Evolutionary conservation across 1,140 invertebrate genomes (phyloP), one percentile per base, ranked within the genome.

Genomic region (Eumeta japonica): DNA sequence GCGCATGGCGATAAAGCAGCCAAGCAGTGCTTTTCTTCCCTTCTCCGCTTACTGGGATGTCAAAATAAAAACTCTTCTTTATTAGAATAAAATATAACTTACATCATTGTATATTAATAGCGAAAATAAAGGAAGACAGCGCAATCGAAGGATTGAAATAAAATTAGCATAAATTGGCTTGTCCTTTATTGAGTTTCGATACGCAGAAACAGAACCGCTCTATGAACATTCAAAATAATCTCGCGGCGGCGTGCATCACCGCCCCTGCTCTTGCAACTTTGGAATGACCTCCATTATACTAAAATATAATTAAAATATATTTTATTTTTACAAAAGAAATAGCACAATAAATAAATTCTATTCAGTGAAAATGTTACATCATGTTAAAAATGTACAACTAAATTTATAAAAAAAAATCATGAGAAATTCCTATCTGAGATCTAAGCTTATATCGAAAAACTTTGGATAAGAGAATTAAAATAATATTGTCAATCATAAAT

Each of bases 381-480:
- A 48, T 58, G 53, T 61, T 50, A 51, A 47, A 54, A 62, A 61
- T 63, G 62, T 48, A 66, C 48, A 66, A 66, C 60, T 67, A 65
- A 45, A 52, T 55, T 52, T 40, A 55, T 55, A 38, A 40, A 34
- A 50, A 45, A 43, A 48, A 34, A 38, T 49, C 41, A 46, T 55
- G 50, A 54, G 44, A 60, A 56, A 62, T 52, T 66, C 56, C 58
- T n/a, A 41, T 62, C 55, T 73, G 68, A 73, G 68, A 73, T 73
- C 68, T 73, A 66, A 62, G 50, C 68, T 73, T 73, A 73, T 51
- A 64, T 59, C 63, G n/a, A 67, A 62, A 17, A 72, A 72, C 68
- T 73, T 73, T 73, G 68, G 68, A 73, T 70, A 66, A 63, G 28
- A n/a, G 52, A 65, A 65, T 64, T 67, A 62, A 61, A 62, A 62